phyloP scores from a whole-genome alignment of 2,113 vertebrate genomes.

The Dromas ardeola region DNA sequence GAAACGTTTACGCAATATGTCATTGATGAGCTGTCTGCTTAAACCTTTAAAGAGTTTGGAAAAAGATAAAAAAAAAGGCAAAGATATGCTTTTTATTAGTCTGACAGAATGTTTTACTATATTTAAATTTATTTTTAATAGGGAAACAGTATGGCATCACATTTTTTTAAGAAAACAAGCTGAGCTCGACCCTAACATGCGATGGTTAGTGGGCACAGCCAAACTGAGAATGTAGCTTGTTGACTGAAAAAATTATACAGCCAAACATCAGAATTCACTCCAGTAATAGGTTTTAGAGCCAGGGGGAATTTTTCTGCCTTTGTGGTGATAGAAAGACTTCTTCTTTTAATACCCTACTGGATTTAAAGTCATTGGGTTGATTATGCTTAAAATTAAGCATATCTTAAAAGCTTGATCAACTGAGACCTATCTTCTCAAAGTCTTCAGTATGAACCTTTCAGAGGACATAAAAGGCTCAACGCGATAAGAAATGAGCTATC shows the following conservation, averaged over 20 bases:
- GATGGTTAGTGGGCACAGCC: not conserved
- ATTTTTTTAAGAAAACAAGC: not conserved
- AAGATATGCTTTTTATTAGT: not conserved
- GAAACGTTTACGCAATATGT: conserved; percentile 20
- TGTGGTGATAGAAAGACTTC: not conserved
- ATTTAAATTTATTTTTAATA: not conserved
- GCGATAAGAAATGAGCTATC: not conserved
- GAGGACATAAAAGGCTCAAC: not conserved
- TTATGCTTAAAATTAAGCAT: not conserved
- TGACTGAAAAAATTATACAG: not conserved
- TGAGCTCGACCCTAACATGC: not conserved
- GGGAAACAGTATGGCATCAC: not conserved
- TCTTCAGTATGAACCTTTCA: not conserved
- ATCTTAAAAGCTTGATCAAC: not conserved
- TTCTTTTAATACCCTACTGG: not conserved
- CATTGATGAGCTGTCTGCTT: conserved; percentile 45
- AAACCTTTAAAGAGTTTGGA: conserved; percentile 8
- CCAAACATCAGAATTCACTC: not conserved
- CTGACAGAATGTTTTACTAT: not conserved
- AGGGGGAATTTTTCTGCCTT: not conserved
- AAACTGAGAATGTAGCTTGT: not conserved
- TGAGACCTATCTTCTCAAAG: not conserved
- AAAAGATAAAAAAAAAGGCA: not conserved
- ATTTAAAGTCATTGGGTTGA: not conserved
- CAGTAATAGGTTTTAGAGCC: not conserved